Evolutionary conservation across 2,113 vertebrate genomes (phyloP).

Genomic region (Polypterus senegalus): DNA sequence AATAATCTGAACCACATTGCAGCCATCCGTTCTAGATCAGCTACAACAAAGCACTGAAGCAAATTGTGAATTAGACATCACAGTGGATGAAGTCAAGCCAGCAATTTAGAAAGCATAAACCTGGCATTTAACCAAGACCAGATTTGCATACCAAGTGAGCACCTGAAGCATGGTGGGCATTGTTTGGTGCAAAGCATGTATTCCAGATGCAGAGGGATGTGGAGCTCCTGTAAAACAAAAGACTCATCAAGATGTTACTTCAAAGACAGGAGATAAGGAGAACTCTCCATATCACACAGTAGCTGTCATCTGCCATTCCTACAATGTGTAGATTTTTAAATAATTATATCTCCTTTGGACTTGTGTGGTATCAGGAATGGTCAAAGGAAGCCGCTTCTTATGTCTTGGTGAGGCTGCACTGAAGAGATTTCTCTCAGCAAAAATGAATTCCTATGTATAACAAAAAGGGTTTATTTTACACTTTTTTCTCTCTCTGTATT

Average conservation of each 20-base stretch:
- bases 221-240: not conserved
- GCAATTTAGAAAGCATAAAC: conserved; percentile 5
- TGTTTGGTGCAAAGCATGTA: not conserved
- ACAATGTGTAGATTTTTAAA: too few species aligned
- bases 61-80: conserved; percentile 6
- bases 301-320: too few species aligned
- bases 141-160: conserved; percentile 7
- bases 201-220: not conserved
- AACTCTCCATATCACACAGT: not conserved
- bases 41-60: not conserved
- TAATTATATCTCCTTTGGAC: too few species aligned
- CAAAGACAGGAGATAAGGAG: not conserved
- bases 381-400: too few species aligned
- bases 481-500: too few species aligned
- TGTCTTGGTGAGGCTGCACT: too few species aligned
- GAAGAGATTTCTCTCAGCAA: too few species aligned
- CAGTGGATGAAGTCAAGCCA: conserved; percentile 4
- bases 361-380: too few species aligned
- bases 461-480: too few species aligned
- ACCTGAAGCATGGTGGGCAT: conserved; percentile 5
- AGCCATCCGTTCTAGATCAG: conserved; percentile 5
- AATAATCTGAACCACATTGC: conserved; percentile 3
- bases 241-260: not conserved
- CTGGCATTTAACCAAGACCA: conserved; percentile 4
- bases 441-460: too few species aligned